Evolutionary conservation across 2,113 vertebrate genomes (phyloP), one percentile per base, ranked within the genome.

Genomic region (Dromaius novaehollandiae): DNA sequence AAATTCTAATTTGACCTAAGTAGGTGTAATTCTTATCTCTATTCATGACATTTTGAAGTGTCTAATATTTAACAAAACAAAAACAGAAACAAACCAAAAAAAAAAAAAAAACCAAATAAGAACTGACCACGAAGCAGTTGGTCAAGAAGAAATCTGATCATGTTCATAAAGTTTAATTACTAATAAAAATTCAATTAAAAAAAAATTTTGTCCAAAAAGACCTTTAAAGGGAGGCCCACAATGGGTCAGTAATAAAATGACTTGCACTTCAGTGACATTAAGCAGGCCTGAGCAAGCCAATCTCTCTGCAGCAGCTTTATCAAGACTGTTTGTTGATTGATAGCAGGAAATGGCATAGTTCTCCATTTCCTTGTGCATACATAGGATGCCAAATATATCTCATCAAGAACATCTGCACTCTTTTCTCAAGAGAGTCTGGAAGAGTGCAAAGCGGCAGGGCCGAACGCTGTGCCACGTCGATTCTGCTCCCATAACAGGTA

Each of bases 321-420:
- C 96, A 82, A 64, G 83, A 53, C 69, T 83, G 55, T 76, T 71
- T 82, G 90, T 44, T 89, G 28, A 88, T 7, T 68, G 96, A 94
- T 81, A 90, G 80, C 82, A 93, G 90, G 86, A 96, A 96, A 87
- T 90, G 11, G 25, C 73, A 94, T 60, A 78, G 88, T 86, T 90
- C 89, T 94, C 83, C 93, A 60, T 71, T 84, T 94, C 85, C 75
- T 95, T 91, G 60, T 86, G 71, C 88, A 95, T 32, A 95, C 89
- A 91, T 64, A 88, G 93, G 85, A 95, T 93, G 91, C 89, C 87
- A 88, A 95, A 80, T 77, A 83, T 68, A 93, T 95, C 94, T 94
- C 89, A 63, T 89, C 80, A 77, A 51, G 93, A 93, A 88, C 89
- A 94, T 94, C 87, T 95, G 95, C 64, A 71, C 79, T 68, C 24